A percentile compares a stretch with the other conserved stretches of the same genome.
Conservation (phyloP, 2,888 invertebrate species). For the Lasioglossum pauxillum region DNA sequence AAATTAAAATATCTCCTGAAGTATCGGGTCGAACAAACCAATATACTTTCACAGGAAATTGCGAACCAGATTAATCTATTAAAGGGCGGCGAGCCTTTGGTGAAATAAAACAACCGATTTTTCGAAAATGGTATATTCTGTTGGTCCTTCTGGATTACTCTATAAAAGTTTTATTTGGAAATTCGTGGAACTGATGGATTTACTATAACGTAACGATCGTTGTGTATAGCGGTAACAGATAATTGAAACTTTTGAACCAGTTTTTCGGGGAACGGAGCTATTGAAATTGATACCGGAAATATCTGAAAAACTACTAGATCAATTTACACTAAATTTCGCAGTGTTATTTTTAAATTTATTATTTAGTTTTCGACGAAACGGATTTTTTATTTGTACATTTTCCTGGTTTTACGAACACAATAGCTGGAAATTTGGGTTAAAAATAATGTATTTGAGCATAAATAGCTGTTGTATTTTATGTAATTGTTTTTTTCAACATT, state of each 20-base stretch:
- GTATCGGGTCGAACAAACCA: neutral
- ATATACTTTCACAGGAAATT: neutral
- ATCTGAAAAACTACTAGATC: neutral
- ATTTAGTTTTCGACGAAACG: neutral
- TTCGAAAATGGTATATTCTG: neutral
- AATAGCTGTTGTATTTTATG: too few relatives aligned
- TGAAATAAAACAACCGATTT: neutral
- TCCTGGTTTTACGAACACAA: too few relatives aligned
- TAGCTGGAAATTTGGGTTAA: too few relatives aligned
- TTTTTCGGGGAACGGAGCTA: neutral
- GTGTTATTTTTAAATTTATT: neutral
- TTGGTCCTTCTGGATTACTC: neutral
- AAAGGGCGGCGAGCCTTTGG: neutral
- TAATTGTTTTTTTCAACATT: too few relatives aligned
- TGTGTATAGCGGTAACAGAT: too few relatives aligned
- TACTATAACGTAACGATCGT: neutral
- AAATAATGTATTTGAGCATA: too few relatives aligned
- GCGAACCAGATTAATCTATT: neutral
- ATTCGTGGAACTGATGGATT: neutral
- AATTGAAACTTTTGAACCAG: too few relatives aligned
- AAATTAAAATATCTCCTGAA: neutral
- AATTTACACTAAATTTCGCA: neutral
- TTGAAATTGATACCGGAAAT: neutral
- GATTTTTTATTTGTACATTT: neutral
- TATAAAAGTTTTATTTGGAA: neutral